Percentiles rank a stretch among this genome's conserved stretches.
Evolutionary conservation across 1,140 invertebrate genomes (phyloP).

Genomic region (Subanguina moxae): DNA sequence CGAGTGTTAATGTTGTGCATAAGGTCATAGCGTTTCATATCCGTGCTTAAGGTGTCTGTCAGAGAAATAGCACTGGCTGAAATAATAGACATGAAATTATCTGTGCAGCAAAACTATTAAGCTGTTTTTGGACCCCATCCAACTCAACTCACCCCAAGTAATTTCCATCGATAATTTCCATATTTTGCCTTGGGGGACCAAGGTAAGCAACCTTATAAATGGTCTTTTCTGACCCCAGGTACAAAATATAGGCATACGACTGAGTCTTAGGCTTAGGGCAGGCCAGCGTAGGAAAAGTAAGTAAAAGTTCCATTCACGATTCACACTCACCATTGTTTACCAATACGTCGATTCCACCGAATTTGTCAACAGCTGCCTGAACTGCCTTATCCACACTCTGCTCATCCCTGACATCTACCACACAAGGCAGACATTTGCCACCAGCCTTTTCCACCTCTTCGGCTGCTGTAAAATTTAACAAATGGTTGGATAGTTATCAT

Average conservation of each 20-base stretch:
- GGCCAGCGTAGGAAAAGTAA: too few relatives aligned
- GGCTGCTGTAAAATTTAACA: conserved; percentile 26
- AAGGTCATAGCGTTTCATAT: conserved; percentile 91
- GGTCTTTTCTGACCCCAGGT: too few relatives aligned
- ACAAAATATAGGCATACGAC: too few relatives aligned
- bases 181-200: too few relatives aligned
- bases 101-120: too few relatives aligned
- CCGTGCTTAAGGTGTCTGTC: conserved; percentile 74
- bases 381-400: conserved; percentile 76
- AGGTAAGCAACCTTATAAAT: too few relatives aligned
- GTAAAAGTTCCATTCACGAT: too few relatives aligned
- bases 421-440: conserved; percentile 81
- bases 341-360: conserved; percentile 89
- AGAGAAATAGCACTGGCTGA: conserved; percentile 86
- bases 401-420: conserved; percentile 89
- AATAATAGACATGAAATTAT: conserved; percentile 63
- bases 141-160: too few relatives aligned
- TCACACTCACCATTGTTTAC: conserved; percentile 60
- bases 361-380: conserved; percentile 77
- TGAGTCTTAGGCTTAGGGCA: too few relatives aligned
- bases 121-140: too few relatives aligned
- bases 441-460: conserved; percentile 68
- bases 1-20: conserved; percentile 87
- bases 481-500: conserved; percentile 42
- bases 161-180: too few relatives aligned